Base-by-base conservation (phyloP, 2,113 vertebrate genomes). In the Crocuta crocuta region DNA sequence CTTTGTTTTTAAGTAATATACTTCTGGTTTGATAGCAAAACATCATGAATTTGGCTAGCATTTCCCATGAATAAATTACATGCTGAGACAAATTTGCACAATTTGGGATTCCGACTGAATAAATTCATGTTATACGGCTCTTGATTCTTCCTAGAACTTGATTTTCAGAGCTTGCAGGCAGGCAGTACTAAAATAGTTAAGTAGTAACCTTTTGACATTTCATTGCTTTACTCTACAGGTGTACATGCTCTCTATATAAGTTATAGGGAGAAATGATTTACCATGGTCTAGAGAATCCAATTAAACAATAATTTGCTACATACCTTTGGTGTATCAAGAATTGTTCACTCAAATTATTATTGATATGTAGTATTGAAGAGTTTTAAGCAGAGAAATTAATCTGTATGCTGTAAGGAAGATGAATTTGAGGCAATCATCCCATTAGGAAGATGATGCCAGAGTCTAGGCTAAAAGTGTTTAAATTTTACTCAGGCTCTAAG, bases 31-130 rank as follows among this genome's bases (percentile, higher is more conserved):
- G 74, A 74, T 21, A 94, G 43, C 45, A 79, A 73, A 74, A 81
- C 28, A 94, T 83, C 31, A 76, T 78, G 58, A 76, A 82, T 94
- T 48, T 71, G 58, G 16, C 45, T 95, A 78, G 58, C 19, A 70
- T 95, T 89, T 33, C 11, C 50, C 7, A 28, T 89, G 53, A 87
- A 81, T 74, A 87, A 58, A 94, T 92, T 87, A 90, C 10, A 66
- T 83, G 21, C 10, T 61, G 21, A 96, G 35, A 24, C 39, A 96
- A 82, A 95, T 86, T 65, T 80, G 24, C 55, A 96, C 21, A 5
- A 4, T 87, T 93, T 83, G 74, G 45, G 21, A 90, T 3, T 24
- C 17, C 78, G 10, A 45, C 28, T 95, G 7, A 89, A 73, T 17
- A 93, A 83, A 89, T 4, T 70, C 10, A 87, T 95, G 31, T 31